Evolutionary conservation across 1,140 invertebrate species (phyloP), one percentile per base, ranked within the genome.

Genomic region (Trichogramma pretiosum): DNA sequence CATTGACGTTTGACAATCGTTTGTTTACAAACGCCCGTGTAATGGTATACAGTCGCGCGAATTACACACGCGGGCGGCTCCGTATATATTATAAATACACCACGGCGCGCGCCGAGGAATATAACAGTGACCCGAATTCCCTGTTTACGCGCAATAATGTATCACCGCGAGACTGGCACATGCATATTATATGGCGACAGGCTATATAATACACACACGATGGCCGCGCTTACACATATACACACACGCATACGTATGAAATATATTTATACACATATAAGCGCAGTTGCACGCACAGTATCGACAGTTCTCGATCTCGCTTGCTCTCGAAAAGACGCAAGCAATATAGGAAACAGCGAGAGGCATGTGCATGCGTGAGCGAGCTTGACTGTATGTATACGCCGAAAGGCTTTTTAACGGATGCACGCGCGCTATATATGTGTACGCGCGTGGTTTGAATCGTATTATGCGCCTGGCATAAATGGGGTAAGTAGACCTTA

Each of bases 41-140:
- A 19, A 28, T 9, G 18, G n/a, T 37, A 37, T 36, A 36, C 19
- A 22, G 5, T 18, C 18, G 5, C 14, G 3, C 17, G 13, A 23
- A 17, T n/a, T 45, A 36, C 22, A 37, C n/a, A 26, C 5, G 2
- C 22, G 9, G 2, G 32, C 23, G 30, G n/a, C n/a, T n/a, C n/a
- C n/a, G n/a, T n/a, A n/a, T n/a, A n/a, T n/a, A n/a, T n/a, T n/a
- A n/a, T n/a, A n/a, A n/a, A n/a, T n/a, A n/a, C n/a, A n/a, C n/a
- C n/a, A n/a, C n/a, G n/a, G n/a, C 36, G 19, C 3, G 17, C 5
- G 23, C 3, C 5, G 10, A 7, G 17, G 24, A 5, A 37, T 26
- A 39, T 48, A 48, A 48, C 33, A 49, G 39, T 49, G 40, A 49
- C 47, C 47, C 39, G 23, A 32, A 43, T 49, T 49, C 32, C 40